Conservation (phyloP, 2,888 invertebrate species). For the Eremobia ochroleuca region DNA sequence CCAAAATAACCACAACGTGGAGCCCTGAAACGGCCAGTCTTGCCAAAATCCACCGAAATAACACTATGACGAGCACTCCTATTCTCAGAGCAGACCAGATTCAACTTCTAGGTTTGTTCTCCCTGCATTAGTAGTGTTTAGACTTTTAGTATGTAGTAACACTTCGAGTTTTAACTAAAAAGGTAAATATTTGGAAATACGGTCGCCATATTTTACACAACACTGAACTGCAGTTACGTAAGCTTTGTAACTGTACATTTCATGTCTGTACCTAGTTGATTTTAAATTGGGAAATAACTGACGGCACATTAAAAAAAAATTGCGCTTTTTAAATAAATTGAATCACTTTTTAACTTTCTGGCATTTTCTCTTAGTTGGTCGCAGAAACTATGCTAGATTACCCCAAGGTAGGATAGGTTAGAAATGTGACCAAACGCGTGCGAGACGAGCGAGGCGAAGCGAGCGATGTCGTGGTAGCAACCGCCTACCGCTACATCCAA, state of each 20-base stretch:
- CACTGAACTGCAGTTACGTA: constrained; percentile 20
- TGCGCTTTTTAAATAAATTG: too few relatives aligned
- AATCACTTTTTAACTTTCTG: too few relatives aligned
- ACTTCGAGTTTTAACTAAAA: constrained; percentile 28
- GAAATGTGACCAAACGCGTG: too few relatives aligned
- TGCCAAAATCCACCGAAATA: background rate
- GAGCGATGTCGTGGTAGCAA: too few relatives aligned
- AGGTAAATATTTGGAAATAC: constrained; percentile 50
- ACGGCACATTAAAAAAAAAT: too few relatives aligned
- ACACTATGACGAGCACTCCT: background rate
- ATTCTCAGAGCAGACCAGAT: background rate
- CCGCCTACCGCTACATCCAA: too few relatives aligned
- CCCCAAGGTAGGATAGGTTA: too few relatives aligned
- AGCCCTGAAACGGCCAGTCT: background rate
- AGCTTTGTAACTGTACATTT: background rate
- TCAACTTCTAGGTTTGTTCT: background rate
- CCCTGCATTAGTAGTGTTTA: constrained; percentile 16
- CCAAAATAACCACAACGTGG: background rate
- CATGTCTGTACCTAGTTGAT: background rate
- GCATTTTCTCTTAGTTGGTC: too few relatives aligned
- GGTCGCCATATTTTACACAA: constrained; percentile 30
- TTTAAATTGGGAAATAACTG: background rate
- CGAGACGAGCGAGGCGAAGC: too few relatives aligned
- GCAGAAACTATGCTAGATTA: too few relatives aligned
- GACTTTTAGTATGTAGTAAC: constrained; percentile 24